Conservation (phyloP, 1,140 invertebrate genomes). For the Tetramorium simillimum region DNA sequence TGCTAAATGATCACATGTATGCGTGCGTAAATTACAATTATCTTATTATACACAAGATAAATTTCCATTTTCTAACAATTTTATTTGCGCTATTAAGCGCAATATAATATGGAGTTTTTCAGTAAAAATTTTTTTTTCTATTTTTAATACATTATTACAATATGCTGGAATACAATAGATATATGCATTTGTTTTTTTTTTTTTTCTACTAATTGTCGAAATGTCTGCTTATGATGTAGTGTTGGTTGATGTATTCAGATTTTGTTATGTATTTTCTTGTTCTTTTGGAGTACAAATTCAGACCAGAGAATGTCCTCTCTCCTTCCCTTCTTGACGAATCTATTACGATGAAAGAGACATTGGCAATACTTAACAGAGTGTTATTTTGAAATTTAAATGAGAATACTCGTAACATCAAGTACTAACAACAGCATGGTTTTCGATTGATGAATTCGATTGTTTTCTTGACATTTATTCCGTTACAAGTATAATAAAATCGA, state of each 20-base stretch:
- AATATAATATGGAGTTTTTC: not conserved
- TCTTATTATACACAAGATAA: not conserved
- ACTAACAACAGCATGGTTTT: conserved; percentile 78
- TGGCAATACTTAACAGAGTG: conserved; percentile 57
- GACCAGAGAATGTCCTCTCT: conserved; percentile 15
- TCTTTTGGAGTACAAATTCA: conserved; percentile 18
- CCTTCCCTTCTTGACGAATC: conserved; percentile 30
- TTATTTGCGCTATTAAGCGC: not conserved
- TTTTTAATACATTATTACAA: conserved; percentile 6
- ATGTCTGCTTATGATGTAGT: conserved; percentile 56
- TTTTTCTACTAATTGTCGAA: conserved; percentile 39
- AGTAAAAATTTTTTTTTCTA: not conserved
- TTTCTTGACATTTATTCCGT: not conserved
- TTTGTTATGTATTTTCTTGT: conserved; percentile 33
- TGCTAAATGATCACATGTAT: not conserved
- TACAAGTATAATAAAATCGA: conserved; percentile 8
- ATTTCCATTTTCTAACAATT: not conserved
- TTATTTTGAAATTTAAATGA: conserved; percentile 55
- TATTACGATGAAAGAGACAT: conserved; percentile 16
- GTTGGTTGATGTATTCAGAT: conserved; percentile 50
- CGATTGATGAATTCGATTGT: conserved; percentile 44
- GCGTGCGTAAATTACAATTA: not conserved
- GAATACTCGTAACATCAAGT: conserved; percentile 67
- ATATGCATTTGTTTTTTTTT: conserved; percentile 31
- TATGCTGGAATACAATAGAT: not conserved